These are phyloP conservation scores for Antrozous pallidus DNA, from an alignment of 2,797 vertebrate species.

Conservation along the genomic window DNA sequence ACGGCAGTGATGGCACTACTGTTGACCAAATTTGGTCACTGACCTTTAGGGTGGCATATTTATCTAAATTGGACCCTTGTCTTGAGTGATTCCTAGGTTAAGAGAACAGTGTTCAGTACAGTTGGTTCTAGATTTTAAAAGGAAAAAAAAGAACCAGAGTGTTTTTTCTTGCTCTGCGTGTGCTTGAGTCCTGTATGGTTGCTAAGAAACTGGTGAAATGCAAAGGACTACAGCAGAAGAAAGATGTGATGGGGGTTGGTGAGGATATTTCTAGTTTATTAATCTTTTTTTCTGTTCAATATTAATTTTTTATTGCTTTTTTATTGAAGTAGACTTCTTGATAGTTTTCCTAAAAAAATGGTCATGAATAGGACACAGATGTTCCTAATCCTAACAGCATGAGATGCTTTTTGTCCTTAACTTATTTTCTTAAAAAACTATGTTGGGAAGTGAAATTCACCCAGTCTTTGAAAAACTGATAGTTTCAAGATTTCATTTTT, in stretches of 20 bases:
- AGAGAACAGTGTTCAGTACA: slow-evolving; percentile 53
- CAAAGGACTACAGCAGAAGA: neutral
- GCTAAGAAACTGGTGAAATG: slow-evolving; percentile 65
- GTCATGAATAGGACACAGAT: slow-evolving; percentile 38
- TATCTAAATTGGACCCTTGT: slow-evolving; percentile 79
- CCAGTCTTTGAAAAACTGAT: neutral
- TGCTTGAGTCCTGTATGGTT: slow-evolving; percentile 28
- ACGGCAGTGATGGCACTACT: slow-evolving; percentile 86
- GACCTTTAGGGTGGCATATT: slow-evolving; percentile 84
- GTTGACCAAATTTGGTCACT: slow-evolving; percentile 94
- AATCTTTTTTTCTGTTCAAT: neutral
- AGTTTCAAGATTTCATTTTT: slow-evolving; percentile 5
- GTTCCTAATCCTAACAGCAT: neutral
- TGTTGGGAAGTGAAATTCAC: slow-evolving; percentile 24
- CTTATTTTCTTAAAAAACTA: slow-evolving; percentile 21
- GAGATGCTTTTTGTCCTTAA: slow-evolving; percentile 46
- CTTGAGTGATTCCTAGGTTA: slow-evolving; percentile 70
- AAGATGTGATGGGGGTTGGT: neutral
- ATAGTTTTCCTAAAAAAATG: slow-evolving; percentile 58
- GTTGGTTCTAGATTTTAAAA: slow-evolving; percentile 15
- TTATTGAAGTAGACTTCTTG: neutral
- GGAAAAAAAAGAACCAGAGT: neutral
- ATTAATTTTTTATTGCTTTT: slow-evolving; percentile 36
- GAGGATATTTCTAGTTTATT: slow-evolving; percentile 33
- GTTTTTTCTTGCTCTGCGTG: neutral